Conservation (phyloP, 2,113 vertebrate genomes). For the Pycnonotus jocosus region DNA sequence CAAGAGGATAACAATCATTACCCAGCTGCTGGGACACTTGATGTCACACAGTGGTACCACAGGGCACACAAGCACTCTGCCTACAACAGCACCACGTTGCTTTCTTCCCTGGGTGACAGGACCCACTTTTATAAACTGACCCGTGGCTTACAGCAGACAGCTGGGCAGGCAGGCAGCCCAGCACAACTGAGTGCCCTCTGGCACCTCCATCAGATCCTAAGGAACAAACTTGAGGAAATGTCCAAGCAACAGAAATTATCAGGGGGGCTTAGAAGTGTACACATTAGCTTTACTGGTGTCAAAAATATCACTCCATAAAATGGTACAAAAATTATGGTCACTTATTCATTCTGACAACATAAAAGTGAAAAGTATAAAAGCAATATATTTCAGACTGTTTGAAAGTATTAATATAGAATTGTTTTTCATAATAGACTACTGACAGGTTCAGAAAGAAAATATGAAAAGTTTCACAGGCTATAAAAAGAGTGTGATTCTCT, state of each 20-base stretch:
- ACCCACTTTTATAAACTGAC: background rate
- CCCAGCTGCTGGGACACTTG: background rate
- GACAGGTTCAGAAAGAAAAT: background rate
- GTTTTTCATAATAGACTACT: background rate
- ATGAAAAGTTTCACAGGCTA: background rate
- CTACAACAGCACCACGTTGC: background rate
- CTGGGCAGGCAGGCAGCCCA: background rate
- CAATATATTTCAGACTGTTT: background rate
- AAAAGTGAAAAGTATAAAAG: background rate
- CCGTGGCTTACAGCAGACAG: rapidly evolving
- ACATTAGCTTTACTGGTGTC: background rate
- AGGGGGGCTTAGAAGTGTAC: background rate
- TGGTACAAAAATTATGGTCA: background rate
- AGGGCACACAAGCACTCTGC: background rate
- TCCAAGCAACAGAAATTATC: background rate
- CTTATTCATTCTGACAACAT: background rate
- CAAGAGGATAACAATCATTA: background rate
- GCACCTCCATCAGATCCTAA: background rate
- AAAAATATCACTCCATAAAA: background rate
- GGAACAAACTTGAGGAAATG: background rate
- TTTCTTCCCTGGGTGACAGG: background rate
- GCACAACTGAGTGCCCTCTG: background rate
- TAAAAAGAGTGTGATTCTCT: background rate
- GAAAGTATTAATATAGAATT: background rate
- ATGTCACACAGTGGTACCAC: background rate